Evolutionary conservation across 2,888 invertebrate species (phyloP), one percentile per base, ranked within the genome.

Genomic region (Harpalus rufipes): DNA sequence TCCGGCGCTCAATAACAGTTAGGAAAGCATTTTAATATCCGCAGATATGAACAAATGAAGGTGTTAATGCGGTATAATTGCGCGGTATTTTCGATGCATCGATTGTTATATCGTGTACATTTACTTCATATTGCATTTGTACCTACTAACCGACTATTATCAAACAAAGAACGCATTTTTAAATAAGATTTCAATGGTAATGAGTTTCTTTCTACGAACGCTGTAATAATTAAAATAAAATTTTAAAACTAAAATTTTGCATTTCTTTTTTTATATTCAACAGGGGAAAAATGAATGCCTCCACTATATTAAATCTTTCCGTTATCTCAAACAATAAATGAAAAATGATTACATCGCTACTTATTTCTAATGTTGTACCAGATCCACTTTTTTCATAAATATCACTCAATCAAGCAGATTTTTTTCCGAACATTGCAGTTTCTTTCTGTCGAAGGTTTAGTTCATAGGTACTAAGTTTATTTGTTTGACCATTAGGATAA

Each of bases 21-120:
- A 39, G 68, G 68, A 39, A 39, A 32, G 14, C n/a, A 32, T 68
- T 68, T 68, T 68, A 68, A 68, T 68, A 32, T 68, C 68, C 39
- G 32, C n/a, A 59, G 14, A 68, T 68, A 39, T 63, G 32, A 25
- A n/a, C 25, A 68, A 68, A 68, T 68, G 68, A 61, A 59, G 18
- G 61, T 80, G 56, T 59, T 80, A 80, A 80, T 80, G 80, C 61
- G 25, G 25, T 61, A 80, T 80, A 80, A 61, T 80, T 80, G 16
- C 61, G 61, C 41, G 61, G 59, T 61, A 25, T 16, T 79, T 59
- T 41, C 59, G 32, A 59, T 32, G 32, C 58, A 39, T 80, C 80
- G 56, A 79, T 79, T 32, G 59, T 58, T 79, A 51, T 14, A 32
- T 39, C 72, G 72, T 72, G 18, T 72, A 39, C 72, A 72, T 44